Percentiles rank a stretch among this genome's conserved stretches.
These are phyloP conservation scores for Isurus oxyrinchus DNA, from an alignment of 2,113 vertebrate species.

Conservation along the genomic window DNA sequence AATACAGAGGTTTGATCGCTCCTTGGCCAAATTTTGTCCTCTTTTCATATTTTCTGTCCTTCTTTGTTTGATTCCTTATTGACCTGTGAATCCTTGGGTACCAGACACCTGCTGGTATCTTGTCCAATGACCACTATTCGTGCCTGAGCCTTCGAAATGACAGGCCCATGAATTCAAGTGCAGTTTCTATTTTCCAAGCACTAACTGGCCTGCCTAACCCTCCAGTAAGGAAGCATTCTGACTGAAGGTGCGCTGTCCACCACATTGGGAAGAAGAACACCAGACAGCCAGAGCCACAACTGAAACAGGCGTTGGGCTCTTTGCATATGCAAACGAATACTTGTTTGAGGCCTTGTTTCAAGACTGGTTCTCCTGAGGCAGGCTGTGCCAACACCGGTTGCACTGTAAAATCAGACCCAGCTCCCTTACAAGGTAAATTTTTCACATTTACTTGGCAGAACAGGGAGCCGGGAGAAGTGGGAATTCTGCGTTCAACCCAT, in stretches of 20 bases:
- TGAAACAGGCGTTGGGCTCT: not conserved
- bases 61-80: not conserved
- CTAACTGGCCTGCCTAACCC: not conserved
- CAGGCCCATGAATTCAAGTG: not conserved
- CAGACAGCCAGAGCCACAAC: not conserved
- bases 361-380: not conserved
- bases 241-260: not conserved
- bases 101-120: not conserved
- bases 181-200: not conserved
- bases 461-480: not conserved
- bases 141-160: not conserved
- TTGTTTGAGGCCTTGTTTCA: not conserved
- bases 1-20: not conserved
- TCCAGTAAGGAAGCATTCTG: not conserved
- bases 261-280: not conserved
- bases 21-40: not conserved
- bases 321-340: not conserved
- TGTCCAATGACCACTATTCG: not conserved
- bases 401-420: not conserved
- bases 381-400: not conserved
- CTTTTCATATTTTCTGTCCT: not conserved
- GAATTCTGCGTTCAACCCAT: not conserved
- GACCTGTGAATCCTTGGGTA: not conserved
- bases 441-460: not conserved
- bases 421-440: not conserved